Conservation (phyloP, 92 coral and sea anemone genomes). For the Actinernus sp. region DNA sequence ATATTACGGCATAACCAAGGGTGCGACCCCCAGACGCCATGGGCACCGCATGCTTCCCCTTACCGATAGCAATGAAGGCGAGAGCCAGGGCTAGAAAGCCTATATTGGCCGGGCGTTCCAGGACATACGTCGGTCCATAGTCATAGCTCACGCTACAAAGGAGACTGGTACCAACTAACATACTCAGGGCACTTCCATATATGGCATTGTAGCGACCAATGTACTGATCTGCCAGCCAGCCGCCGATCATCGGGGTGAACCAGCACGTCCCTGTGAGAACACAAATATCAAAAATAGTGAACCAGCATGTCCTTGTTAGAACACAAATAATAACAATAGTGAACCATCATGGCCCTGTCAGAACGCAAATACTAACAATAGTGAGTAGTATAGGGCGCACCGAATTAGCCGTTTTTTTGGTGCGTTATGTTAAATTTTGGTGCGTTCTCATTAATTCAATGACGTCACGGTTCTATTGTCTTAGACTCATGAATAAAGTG, state of each 20-base stretch:
- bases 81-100: conserved; percentile 50
- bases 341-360: too few relatives aligned
- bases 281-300: too few relatives aligned
- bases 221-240: conserved; percentile 77
- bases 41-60: neutral
- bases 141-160: conserved; percentile 58
- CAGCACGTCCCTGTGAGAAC: conserved; percentile 84
- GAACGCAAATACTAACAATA: too few relatives aligned
- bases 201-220: conserved; percentile 77
- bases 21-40: too few relatives aligned
- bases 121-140: conserved; percentile 12
- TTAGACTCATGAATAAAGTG: too few relatives aligned
- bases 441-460: too few relatives aligned
- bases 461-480: too few relatives aligned
- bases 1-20: too few relatives aligned
- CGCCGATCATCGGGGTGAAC: conserved; percentile 76
- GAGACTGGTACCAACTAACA: conserved; percentile 56
- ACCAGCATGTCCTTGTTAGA: neutral
- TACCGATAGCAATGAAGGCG: conserved; percentile 54
- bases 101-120: conserved; percentile 10
- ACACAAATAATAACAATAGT: neutral
- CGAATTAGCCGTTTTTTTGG: too few relatives aligned
- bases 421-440: too few relatives aligned
- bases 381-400: too few relatives aligned
- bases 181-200: conserved; percentile 59